Conservation (phyloP, 2,113 vertebrate species). For the Zapornia atra region DNA sequence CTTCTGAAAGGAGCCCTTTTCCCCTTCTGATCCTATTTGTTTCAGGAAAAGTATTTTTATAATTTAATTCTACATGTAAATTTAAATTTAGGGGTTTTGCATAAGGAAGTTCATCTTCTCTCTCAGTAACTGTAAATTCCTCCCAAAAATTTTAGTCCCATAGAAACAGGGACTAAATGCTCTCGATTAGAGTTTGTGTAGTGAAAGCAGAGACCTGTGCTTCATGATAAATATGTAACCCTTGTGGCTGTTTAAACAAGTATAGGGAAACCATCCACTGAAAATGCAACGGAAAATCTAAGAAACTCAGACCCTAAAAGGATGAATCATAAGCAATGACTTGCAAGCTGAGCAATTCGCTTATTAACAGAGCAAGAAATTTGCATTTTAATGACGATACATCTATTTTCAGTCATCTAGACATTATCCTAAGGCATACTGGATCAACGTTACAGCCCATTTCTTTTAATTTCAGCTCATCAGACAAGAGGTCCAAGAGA, state of each 20-base stretch:
- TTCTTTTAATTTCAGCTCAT: not conserved
- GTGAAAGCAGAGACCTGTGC: not conserved
- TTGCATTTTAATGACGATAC: not conserved
- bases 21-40: not conserved
- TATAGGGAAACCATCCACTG: not conserved
- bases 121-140: not conserved
- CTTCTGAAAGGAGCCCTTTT: not conserved
- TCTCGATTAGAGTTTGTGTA: not conserved
- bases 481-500: not conserved
- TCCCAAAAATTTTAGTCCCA: not conserved
- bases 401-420: not conserved
- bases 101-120: not conserved
- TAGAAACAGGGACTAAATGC: not conserved
- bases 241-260: not conserved
- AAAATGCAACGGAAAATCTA: not conserved
- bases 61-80: not conserved
- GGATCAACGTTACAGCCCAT: not conserved
- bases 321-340: not conserved
- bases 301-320: not conserved
- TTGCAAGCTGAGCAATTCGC: not conserved
- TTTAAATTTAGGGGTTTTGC: rapidly evolving
- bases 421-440: not conserved
- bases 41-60: not conserved
- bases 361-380: not conserved
- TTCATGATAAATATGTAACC: not conserved